Evolutionary conservation across 1,140 invertebrate species (phyloP), one percentile per base, ranked within the genome.

Genomic region (Diorhabda elongata): DNA sequence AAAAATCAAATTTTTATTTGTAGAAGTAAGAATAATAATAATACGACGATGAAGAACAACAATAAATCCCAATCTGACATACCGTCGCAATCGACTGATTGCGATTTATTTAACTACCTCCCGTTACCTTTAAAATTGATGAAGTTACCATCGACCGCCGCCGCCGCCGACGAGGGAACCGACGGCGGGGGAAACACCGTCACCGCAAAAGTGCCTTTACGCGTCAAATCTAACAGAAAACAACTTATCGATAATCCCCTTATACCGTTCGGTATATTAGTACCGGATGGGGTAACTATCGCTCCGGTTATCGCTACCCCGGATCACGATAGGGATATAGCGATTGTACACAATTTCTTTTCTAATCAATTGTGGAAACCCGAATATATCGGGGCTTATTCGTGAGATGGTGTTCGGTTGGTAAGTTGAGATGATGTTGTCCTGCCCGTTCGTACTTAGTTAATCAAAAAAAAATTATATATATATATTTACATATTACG

Each of bases 311-410:
- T 76, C 6, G 75, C 75, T 0, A 77, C 75, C 11, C 72, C 78
- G 11, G 81, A 82, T 67, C 80, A 81, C 70, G 79, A 82, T 71
- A 74, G 80, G 58, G 83, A 84, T 69, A 81, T 84, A 43, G 81
- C 81, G 44, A 81, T 85, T 68, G 84, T 86, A 41, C 82, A 84
- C 70, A 83, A 84, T 70, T 86, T 86, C 74, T 86, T 86, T 76
- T 80, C 79, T 44, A 84, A 86, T 76, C 85, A 86, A 74, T 75
- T 86, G 44, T 86, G 85, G 85, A 85, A 85, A 77, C 84, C 84
- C 42, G 85, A 86, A 74, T 84, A 85, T 69, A 85, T 85, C 57
- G 79, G 79, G 57, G 76, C 79, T 42, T 78, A 77, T 70, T 80
- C 80, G 69, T 81, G 78, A 80, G 61, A 58, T 42, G 26, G 63